Percentiles rank a stretch among this genome's conserved stretches.
Evolutionary conservation across 2,113 vertebrate genomes (phyloP).

Genomic region (Romanogobio albipinnatus): DNA sequence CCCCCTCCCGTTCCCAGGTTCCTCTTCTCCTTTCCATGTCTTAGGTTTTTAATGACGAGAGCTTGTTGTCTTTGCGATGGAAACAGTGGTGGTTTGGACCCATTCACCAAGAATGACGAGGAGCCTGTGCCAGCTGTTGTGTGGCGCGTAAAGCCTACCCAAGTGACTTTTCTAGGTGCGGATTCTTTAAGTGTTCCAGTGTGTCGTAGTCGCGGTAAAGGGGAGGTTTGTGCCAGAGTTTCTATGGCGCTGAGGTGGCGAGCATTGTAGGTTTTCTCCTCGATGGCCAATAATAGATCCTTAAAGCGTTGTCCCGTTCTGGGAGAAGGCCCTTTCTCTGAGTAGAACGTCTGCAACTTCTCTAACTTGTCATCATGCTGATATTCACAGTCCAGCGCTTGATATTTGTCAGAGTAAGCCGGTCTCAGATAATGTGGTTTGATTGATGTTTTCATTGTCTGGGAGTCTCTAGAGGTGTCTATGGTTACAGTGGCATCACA

Average conservation of each 20-base stretch:
- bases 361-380: conserved; percentile 67
- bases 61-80: conserved; percentile 71
- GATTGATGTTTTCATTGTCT: conserved; percentile 49
- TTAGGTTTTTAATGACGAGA: conserved; percentile 71
- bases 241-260: conserved; percentile 62
- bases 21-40: conserved; percentile 75
- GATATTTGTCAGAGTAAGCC: conserved; percentile 56
- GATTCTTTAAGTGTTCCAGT: conserved; percentile 66
- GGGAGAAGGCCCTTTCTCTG: conserved; percentile 67
- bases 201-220: conserved; percentile 73
- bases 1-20: conserved; percentile 61
- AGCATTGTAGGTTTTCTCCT: conserved; percentile 62
- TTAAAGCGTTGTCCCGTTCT: conserved; percentile 61
- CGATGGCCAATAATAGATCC: conserved; percentile 64
- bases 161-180: conserved; percentile 73
- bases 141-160: conserved; percentile 66
- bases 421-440: conserved; percentile 64
- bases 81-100: conserved; percentile 71
- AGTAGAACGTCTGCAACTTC: conserved; percentile 69
- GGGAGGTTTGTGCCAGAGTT: conserved; percentile 56
- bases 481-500: conserved; percentile 66
- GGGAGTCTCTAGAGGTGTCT: conserved; percentile 65
- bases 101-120: conserved; percentile 64
- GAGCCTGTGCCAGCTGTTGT: conserved; percentile 59
- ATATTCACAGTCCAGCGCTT: conserved; percentile 59